phyloP scores from a whole-genome alignment of 2,797 vertebrate species.

The Eidolon dupreanum region DNA sequence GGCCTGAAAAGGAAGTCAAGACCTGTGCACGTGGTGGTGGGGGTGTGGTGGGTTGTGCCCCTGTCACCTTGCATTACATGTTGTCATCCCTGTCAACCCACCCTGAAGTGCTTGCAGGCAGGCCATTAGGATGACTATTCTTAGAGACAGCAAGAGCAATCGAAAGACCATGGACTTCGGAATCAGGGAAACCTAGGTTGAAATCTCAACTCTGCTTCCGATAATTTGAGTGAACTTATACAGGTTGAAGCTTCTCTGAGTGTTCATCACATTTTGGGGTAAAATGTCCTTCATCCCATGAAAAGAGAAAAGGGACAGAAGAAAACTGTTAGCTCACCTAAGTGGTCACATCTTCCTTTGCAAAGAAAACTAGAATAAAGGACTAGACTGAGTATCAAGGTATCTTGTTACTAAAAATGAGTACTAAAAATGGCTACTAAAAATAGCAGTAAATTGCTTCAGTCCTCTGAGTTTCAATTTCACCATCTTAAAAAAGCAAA shows the following conservation, averaged over 20 bases:
- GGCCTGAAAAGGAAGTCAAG: background rate
- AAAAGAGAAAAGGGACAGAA: background rate
- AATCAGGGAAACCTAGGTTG: background rate
- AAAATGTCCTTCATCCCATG: background rate
- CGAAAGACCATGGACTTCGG: background rate
- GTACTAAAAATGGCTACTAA: background rate
- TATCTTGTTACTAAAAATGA: background rate
- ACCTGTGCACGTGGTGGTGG: background rate
- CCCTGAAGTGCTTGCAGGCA: background rate
- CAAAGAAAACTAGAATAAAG: background rate
- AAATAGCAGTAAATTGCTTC: too few relatives aligned
- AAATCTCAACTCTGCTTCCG: background rate
- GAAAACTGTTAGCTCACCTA: background rate
- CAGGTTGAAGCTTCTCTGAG: background rate
- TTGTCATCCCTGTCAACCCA: background rate
- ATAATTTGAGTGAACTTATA: background rate
- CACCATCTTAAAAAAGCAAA: background rate
- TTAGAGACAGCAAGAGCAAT: background rate
- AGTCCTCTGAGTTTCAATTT: background rate
- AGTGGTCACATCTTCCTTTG: background rate
- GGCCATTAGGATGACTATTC: background rate
- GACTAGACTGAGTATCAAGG: background rate
- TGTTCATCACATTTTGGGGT: background rate
- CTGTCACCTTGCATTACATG: background rate
- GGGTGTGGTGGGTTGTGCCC: background rate